Percentiles rank a stretch among this genome's conserved stretches.
These are phyloP conservation scores for Hirtodrosophila confusa DNA, from an alignment of 2,888 invertebrate genomes.

Conservation along the genomic window DNA sequence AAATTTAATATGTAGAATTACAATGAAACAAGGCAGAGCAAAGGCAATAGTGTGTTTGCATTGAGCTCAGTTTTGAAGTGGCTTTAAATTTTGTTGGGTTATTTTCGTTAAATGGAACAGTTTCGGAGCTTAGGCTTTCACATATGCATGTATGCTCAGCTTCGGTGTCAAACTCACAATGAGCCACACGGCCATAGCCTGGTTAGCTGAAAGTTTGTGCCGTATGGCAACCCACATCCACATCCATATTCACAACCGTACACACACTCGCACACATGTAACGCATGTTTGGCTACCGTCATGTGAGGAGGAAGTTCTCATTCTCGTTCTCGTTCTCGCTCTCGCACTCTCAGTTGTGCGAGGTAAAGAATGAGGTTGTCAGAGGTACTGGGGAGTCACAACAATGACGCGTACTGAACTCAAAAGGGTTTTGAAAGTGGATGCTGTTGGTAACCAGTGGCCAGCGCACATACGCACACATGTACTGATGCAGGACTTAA, in stretches of 20 bases:
- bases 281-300: neutral
- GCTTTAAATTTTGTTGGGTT: neutral
- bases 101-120: neutral
- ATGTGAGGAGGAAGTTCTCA: neutral
- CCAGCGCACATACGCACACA: conserved; percentile 5
- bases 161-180: conserved; percentile 41
- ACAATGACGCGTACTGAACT: neutral
- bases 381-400: conserved; percentile 10
- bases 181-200: conserved; percentile 13
- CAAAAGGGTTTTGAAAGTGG: neutral
- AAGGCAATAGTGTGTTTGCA: no score
- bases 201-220: conserved; percentile 2
- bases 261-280: conserved; percentile 1
- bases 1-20: no score
- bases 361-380: neutral
- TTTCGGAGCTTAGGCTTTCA: conserved; percentile 5
- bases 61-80: no score
- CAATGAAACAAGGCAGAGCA: no score
- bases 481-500: conserved; percentile 2
- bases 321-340: neutral
- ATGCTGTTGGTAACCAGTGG: conserved; percentile 9
- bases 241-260: conserved; percentile 1
- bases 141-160: conserved; percentile 24
- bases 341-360: conserved; percentile 1
- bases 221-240: no score